Evolutionary conservation across 1,140 invertebrate genomes (phyloP).

Genomic region (Diachasma alloeum): DNA sequence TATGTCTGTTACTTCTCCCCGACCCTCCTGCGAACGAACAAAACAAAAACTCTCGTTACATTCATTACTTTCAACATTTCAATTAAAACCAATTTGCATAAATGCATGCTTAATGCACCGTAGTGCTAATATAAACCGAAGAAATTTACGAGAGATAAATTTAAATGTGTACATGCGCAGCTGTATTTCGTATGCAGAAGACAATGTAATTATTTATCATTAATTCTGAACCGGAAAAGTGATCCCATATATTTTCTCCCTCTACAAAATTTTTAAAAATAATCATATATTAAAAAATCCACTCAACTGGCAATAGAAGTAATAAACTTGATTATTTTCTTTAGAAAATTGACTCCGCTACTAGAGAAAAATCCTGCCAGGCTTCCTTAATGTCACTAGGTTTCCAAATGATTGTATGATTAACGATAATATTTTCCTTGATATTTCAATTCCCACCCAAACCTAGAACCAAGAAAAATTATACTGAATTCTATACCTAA

Average conservation of each 20-base stretch:
- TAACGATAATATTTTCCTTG: too few relatives aligned
- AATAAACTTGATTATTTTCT: too few relatives aligned
- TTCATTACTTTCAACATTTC: neutral
- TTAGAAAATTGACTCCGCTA: too few relatives aligned
- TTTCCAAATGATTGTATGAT: too few relatives aligned
- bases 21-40: constrained; percentile 76
- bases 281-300: too few relatives aligned
- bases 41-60: neutral
- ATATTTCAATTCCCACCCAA: too few relatives aligned
- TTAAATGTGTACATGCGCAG: neutral
- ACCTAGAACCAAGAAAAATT: too few relatives aligned
- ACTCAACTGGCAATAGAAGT: too few relatives aligned
- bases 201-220: neutral
- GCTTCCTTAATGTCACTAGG: too few relatives aligned
- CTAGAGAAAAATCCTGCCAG: too few relatives aligned
- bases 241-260: neutral
- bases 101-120: neutral
- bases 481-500: too few relatives aligned
- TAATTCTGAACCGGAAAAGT: neutral
- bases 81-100: neutral
- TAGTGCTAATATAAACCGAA: neutral
- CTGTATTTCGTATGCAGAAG: neutral
- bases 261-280: too few relatives aligned
- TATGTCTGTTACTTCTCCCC: constrained; percentile 87
- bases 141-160: neutral